Base-by-base conservation (phyloP, 2,113 vertebrate species). In the Albula goreensis region DNA sequence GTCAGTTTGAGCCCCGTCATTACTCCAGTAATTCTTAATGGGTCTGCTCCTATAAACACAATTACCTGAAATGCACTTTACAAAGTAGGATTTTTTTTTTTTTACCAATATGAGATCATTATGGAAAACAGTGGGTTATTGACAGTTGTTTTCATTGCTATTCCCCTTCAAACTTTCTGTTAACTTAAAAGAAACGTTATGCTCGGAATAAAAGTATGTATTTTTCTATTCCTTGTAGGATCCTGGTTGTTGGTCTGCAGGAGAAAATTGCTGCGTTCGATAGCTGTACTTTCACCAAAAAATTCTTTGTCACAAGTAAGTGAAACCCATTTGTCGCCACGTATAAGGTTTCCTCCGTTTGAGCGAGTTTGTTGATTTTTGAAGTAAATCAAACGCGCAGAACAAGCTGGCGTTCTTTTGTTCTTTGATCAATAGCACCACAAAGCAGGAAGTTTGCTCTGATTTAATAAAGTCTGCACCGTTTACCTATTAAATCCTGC, bases 251-350 rank as follows among this genome's bases (percentile, higher is more conserved):
- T 86, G 97, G 97, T 89, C 95, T 99, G 50, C 98, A 99, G 85
- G 98, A 99, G 93, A 99, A 99, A 95, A 99, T 99, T 0, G 98
- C 98, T 2, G 98, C 98, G 51, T 99, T 99, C 80, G 98, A 99
- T 94, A 99, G 98, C 95, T 99, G 98, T 93, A 99, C 97, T 19
- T 99, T 99, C 93, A 98, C 97, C 49, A 99, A 99, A 94, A 99
- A 98, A 80, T 99, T 99, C 96, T 99, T 99, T 91, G 97, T 99
- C 49, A 99, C 98, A 95, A 99, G 98, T 99, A 97, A 82, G 97
- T 95, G 93, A 70, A 86, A 31, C 53, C 57, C 78, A 19, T 9
- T 60, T 66, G 48, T 6, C 49, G 22, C 49, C 22, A 70, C n/a
- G 15, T 41, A 22, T 82, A 11, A 5, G 5, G 25, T 84, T 31